Base-by-base conservation (phyloP, 2,113 vertebrate genomes). In the Hyperoodon ampullatus region DNA sequence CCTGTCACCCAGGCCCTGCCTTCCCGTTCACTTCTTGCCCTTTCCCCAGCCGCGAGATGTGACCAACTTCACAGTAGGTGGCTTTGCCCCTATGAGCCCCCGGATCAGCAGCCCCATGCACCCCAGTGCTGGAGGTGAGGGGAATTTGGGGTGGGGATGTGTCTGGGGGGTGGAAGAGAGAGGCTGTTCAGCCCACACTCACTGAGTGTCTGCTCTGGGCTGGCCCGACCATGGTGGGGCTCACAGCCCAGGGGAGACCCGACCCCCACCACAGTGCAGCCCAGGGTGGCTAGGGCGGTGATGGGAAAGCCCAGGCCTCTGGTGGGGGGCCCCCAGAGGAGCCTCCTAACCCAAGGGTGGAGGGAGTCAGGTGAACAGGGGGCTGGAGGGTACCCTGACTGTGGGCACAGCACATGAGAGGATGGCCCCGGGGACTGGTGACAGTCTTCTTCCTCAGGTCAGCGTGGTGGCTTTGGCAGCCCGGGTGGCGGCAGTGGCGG, bases 91-190 rank as follows among this genome's bases (percentile, higher is more conserved):
- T 0, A 99, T 99, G 99, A 99, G 99, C 30, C 99, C 99, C 15
- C 99, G 99, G 24, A 99, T 99, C 98, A 99, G 99, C 99, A 99
- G 99, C 85, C 99, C 99, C 1, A 99, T 99, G 99, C 99, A 99
- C 91, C 99, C 99, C 55, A 98, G 98, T 0, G 98, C 96, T 16
- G 99, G 99, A 1, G 99, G 99, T 99, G 96, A 98, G 98, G 61
- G 53, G 84, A 33, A 30, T 50, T 44, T 8, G 66, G 90, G 65
- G 5, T 19, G 24, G 39, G 81, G 23, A 3, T 65, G 14, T 53
- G 2, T 50, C 24, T 33, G 44, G 44, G 28, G 14, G 6, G 0
- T 18, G 30, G 55, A 24, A n/a, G n/a, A 21, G 39, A n/a, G 30
- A 28, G 8, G 39, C 50, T 2, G 13, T 28, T 94, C n/a, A 68